Evolutionary conservation across 2,797 vertebrate species (phyloP), one percentile per base, ranked within the genome.

Genomic region (Sebastes reedi): DNA sequence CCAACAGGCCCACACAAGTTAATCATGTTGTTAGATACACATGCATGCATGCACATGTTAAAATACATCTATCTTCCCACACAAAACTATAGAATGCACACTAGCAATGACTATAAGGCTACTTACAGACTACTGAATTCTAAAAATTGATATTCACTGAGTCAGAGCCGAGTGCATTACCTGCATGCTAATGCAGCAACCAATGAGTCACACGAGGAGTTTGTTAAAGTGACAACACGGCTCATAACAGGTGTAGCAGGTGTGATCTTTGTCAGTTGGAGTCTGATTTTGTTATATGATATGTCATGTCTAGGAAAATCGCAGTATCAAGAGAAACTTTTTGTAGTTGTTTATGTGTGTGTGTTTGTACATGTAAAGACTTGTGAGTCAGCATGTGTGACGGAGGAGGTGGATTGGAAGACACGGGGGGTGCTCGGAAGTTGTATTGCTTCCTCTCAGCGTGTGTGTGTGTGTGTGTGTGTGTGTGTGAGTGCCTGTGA

Each of bases 361-460:
- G 27, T 39, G 32, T 61, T 65, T 25, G 4, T 6, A 27, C 27
- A 39, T 13, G 55, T 27, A 3, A 46, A 59, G 34, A 11, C 59
- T 55, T 50, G 14, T 22, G 42, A 74, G 68, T 50, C 22, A 5
- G 46, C 1, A 22, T 25, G 24, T 70, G 52, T 75, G 34, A 39
- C 54, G 32, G 36, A 30, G 52, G 52, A 50, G 75, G 59, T 65
- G 72, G 76, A 87, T 73, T 80, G 74, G 55, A 76, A 85, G 82
- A 80, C 78, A 42, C 30, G 1, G 58, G 87, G 79, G 85, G 75
- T 73, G 11, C 83, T 71, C 7, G 16, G 69, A 77, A 79, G 71
- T 61, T 67, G 66, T 83, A 90, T 88, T 68, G 80, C 89, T 81
- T 90, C 76, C 84, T 83, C 88, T 80, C 85, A 77, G 87, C 18